Conservation (phyloP, 2,888 invertebrate species). For the Nowickia ferox region DNA sequence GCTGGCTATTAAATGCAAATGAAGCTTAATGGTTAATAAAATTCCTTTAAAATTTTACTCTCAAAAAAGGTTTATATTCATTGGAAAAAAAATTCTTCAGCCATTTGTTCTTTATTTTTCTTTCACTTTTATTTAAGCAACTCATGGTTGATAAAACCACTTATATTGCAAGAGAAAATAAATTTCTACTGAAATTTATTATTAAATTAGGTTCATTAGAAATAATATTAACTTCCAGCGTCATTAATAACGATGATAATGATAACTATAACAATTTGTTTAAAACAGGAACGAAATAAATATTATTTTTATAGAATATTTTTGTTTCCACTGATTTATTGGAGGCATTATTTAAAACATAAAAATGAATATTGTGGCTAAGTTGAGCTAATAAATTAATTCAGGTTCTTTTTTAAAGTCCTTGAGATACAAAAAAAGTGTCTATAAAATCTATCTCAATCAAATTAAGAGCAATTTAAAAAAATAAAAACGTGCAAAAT, state of each 20-base stretch:
- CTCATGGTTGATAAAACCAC: background rate
- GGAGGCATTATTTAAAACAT: conserved; percentile 3
- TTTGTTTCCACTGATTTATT: conserved; percentile 3
- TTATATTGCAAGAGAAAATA: conserved; percentile 9
- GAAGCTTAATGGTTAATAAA: no score
- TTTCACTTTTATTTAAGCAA: background rate
- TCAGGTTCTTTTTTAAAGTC: background rate
- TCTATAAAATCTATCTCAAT: background rate
- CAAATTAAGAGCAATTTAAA: no score
- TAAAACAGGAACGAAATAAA: conserved; percentile 26
- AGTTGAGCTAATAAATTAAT: background rate
- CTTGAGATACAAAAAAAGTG: background rate
- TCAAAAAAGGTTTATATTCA: no score
- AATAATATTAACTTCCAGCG: conserved; percentile 3
- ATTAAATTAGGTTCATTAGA: conserved; percentile 4
- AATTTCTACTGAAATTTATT: conserved; percentile 35
- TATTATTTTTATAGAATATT: conserved; percentile 15
- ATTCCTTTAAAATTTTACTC: no score
- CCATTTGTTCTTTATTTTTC: no score
- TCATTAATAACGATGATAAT: background rate
- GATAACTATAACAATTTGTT: conserved; percentile 9
- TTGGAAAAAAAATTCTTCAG: no score
- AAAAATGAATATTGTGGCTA: background rate
- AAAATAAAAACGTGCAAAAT: no score
- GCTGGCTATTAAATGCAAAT: no score